A percentile compares a stretch with the other conserved stretches of the same genome.
Evolutionary conservation across 1,140 invertebrate genomes (phyloP).

Genomic region (Manduca sexta): DNA sequence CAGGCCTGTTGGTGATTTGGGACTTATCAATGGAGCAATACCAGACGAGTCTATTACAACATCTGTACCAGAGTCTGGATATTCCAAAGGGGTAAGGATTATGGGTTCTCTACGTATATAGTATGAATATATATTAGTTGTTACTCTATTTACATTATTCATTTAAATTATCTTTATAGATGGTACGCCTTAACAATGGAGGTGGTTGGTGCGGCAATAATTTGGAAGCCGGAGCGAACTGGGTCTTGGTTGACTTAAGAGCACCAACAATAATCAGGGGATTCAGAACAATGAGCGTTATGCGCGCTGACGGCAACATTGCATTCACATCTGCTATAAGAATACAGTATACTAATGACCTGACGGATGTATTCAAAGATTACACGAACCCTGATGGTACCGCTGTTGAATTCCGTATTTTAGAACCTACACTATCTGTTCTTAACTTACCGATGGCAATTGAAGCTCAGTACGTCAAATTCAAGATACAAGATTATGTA

Average conservation of each 20-base stretch:
- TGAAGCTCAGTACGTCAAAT: conserved; percentile 91
- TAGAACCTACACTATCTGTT: conserved; percentile 90
- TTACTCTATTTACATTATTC: neutral
- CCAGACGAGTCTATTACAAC: conserved; percentile 92
- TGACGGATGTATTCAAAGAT: conserved; percentile 92
- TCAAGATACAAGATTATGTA: conserved; percentile 92
- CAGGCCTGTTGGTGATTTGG: conserved; percentile 89
- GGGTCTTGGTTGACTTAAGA: conserved; percentile 90
- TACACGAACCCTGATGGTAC: conserved; percentile 94
- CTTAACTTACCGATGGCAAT: conserved; percentile 93
- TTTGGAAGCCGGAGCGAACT: conserved; percentile 88
- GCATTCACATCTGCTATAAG: conserved; percentile 92
- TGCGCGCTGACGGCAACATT: conserved; percentile 82
- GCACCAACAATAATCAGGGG: conserved; percentile 93
- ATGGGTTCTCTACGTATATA: neutral
- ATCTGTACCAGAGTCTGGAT: conserved; percentile 87
- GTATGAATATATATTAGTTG: neutral
- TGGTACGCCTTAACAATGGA: conserved; percentile 85
- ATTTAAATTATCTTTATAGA: conserved; percentile 57
- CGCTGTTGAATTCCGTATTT: conserved; percentile 92
- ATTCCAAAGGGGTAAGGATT: conserved; percentile 82
- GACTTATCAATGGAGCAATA: conserved; percentile 90
- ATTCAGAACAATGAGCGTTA: conserved; percentile 91
- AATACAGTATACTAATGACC: conserved; percentile 89
- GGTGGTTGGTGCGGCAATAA: conserved; percentile 93